phyloP scores from a whole-genome alignment of 2,888 invertebrate genomes.

The Phyto melanocephala region DNA sequence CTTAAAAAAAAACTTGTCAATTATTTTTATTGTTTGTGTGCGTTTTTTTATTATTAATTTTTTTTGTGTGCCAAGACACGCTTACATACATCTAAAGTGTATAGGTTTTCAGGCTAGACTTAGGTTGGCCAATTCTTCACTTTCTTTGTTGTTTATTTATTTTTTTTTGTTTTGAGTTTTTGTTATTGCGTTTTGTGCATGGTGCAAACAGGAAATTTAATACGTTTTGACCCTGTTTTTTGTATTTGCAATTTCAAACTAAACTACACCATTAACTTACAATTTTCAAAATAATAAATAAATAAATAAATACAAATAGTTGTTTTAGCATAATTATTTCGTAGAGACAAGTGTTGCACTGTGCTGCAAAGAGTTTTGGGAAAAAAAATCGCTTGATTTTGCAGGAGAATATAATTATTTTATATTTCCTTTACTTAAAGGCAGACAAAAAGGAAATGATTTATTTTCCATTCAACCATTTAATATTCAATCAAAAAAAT shows the following conservation, averaged over 20 bases:
- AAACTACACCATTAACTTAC: conserved; percentile 33
- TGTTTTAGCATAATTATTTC: conserved; percentile 7
- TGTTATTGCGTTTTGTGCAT: conserved; percentile 33
- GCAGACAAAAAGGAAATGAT: conserved; percentile 24
- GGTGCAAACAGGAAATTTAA: conserved; percentile 59
- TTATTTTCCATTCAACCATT: not conserved
- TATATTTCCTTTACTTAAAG: conserved; percentile 21
- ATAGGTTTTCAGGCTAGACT: conserved; percentile 53
- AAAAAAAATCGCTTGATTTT: not conserved
- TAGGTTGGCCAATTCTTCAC: conserved; percentile 57
- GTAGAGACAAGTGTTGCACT: conserved; percentile 31
- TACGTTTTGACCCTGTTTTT: conserved; percentile 60
- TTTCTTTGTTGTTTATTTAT: conserved; percentile 42
- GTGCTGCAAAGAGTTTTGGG: not conserved
- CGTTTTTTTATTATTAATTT: not conserved
- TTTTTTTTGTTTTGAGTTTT: conserved; percentile 2
- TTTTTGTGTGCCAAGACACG: conserved; percentile 33
- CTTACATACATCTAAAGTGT: conserved; percentile 13
- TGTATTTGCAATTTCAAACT: conserved; percentile 22
- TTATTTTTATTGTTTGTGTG: conserved; percentile 6
- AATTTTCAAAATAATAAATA: conserved; percentile 1
- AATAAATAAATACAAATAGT: conserved; percentile 7
- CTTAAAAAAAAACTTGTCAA: not conserved
- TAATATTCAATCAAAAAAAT: conserved; percentile 42
- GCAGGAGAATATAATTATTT: conserved; percentile 28